Evolutionary conservation across 2,113 vertebrate genomes (phyloP).

Genomic region (Illadopsis cleaveri): DNA sequence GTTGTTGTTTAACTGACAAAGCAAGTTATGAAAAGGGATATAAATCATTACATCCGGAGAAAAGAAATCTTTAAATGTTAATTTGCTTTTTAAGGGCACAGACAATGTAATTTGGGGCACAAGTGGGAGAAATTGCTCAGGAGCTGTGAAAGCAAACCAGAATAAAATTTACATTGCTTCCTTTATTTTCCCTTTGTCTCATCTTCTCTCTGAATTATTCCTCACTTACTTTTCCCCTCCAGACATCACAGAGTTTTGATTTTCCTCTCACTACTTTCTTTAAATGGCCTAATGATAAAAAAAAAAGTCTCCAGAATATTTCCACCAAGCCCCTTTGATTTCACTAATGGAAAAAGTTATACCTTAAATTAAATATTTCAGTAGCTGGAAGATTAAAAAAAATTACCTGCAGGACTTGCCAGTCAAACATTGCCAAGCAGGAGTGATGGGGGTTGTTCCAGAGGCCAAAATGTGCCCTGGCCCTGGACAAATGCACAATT

Average conservation of each 20-base stretch:
- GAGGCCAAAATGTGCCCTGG: not conserved
- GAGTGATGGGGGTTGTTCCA: not conserved
- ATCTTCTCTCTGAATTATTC: not conserved
- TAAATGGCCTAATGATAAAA: not conserved
- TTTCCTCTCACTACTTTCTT: not conserved
- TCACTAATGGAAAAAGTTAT: not conserved
- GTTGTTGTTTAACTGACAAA: not conserved
- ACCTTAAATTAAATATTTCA: not conserved
- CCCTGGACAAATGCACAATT: not conserved
- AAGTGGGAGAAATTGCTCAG: constrained; percentile 12
- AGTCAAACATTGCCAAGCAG: not conserved
- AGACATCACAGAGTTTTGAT: not conserved
- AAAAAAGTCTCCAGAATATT: not conserved
- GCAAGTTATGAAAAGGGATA: not conserved
- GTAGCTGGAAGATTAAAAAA: not conserved
- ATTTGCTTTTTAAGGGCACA: constrained; percentile 30
- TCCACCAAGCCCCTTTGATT: not conserved
- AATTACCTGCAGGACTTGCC: not conserved
- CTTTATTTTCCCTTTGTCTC: not conserved
- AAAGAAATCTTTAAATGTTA: not conserved
- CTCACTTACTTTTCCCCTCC: not conserved
- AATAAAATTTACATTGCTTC: constrained; percentile 1
- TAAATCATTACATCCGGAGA: not conserved
- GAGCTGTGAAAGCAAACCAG: not conserved
- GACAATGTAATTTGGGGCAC: constrained; percentile 2